These are phyloP conservation scores for Pardalotus punctatus DNA, from an alignment of 2,113 vertebrate species.

Conservation along the genomic window DNA sequence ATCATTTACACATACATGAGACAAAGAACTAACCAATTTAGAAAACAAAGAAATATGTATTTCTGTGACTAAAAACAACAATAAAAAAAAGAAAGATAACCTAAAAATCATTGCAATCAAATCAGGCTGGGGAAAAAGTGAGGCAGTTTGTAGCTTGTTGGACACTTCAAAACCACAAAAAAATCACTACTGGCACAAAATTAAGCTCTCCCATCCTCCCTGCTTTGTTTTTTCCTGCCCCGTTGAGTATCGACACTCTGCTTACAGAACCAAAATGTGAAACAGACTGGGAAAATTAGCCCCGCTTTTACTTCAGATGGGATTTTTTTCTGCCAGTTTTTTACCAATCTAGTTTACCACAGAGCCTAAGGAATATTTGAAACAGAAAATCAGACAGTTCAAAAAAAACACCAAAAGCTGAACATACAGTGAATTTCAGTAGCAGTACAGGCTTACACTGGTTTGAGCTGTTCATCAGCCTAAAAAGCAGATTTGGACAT, in stretches of 20 bases:
- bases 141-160: neutral
- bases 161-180: neutral
- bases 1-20: neutral
- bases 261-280: neutral
- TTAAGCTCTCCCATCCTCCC: neutral
- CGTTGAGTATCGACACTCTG: neutral
- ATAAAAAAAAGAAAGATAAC: neutral
- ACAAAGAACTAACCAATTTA: neutral
- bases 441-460: neutral
- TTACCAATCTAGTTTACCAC: neutral
- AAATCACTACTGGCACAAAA: neutral
- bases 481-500: neutral
- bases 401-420: neutral
- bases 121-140: neutral
- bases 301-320: neutral
- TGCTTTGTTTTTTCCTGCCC: neutral
- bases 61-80: neutral
- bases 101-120: neutral
- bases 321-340: neutral
- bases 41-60: neutral
- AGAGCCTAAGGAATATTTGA: neutral
- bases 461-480: neutral
- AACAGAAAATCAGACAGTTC: neutral
- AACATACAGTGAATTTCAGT: neutral
- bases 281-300: neutral